These are phyloP conservation scores for Sarcophaga subvicina DNA, from an alignment of 2,888 invertebrate species.

Conservation along the genomic window DNA sequence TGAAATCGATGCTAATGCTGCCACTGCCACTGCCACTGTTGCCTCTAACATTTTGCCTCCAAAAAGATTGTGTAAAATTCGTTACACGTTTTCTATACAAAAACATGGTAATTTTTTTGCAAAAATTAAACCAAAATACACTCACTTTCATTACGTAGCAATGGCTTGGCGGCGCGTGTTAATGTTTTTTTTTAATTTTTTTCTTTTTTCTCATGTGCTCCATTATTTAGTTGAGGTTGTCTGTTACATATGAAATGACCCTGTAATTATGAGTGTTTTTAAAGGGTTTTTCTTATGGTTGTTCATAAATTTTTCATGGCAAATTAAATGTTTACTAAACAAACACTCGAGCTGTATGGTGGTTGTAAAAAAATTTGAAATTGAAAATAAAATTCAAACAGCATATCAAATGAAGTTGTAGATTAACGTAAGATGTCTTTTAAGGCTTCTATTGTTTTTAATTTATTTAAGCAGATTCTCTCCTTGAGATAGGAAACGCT, in stretches of 20 bases:
- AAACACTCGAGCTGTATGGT: too few relatives aligned
- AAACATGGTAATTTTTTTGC: not conserved
- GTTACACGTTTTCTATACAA: not conserved
- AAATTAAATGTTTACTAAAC: too few relatives aligned
- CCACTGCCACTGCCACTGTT: slow-evolving; percentile 22
- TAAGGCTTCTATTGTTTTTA: too few relatives aligned
- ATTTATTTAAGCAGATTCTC: too few relatives aligned
- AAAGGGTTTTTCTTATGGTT: not conserved
- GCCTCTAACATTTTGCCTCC: not conserved
- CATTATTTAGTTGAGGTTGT: slow-evolving; percentile 5
- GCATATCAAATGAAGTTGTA: too few relatives aligned
- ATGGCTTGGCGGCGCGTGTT: slow-evolving; percentile 11
- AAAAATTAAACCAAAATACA: not conserved
- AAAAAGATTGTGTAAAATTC: not conserved
- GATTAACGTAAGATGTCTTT: too few relatives aligned
- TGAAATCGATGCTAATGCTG: slow-evolving; percentile 12
- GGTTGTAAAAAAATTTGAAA: too few relatives aligned
- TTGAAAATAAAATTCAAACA: too few relatives aligned
- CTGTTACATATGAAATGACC: slow-evolving; percentile 16
- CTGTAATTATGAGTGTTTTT: slow-evolving; percentile 18
- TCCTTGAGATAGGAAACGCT: too few relatives aligned
- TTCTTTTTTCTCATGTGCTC: not conserved
- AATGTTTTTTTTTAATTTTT: slow-evolving; percentile 9
- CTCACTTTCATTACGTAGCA: slow-evolving; percentile 40
- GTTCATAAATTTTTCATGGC: too few relatives aligned